These are phyloP conservation scores for Chanos chanos DNA, from an alignment of 2,797 vertebrate genomes.

Conservation along the genomic window DNA sequence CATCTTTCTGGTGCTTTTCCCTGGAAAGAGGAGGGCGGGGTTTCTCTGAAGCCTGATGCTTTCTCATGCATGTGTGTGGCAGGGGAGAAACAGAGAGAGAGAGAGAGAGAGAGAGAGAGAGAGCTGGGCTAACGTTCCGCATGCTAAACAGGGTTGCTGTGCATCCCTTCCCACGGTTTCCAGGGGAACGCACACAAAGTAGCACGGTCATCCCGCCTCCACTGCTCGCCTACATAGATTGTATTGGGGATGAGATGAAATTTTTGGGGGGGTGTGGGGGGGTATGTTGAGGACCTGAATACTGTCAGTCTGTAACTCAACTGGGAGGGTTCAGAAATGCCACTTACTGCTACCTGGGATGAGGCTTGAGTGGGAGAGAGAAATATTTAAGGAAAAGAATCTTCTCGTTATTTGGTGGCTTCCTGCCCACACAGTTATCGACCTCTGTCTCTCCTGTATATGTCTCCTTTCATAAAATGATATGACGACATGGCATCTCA, in stretches of 20 bases:
- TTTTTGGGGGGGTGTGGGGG: slow-evolving; percentile 4
- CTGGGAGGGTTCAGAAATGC: too few species aligned
- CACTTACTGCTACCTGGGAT: too few species aligned
- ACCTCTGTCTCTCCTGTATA: too few species aligned
- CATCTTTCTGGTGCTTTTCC: slow-evolving; percentile 16
- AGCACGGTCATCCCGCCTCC: slow-evolving; percentile 37
- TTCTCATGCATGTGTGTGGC: slow-evolving; percentile 1
- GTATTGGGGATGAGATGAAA: slow-evolving; percentile 14
- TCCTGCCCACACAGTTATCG: too few species aligned
- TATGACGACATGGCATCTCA: too few species aligned
- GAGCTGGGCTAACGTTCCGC: slow-evolving; percentile 9
- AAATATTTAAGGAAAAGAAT: too few species aligned
- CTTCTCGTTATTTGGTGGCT: too few species aligned
- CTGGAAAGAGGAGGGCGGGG: slow-evolving; percentile 1
- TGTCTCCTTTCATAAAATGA: too few species aligned
- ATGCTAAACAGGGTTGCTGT: slow-evolving; percentile 51
- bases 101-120: not conserved
- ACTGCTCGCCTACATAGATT: slow-evolving; percentile 51
- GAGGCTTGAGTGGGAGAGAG: too few species aligned
- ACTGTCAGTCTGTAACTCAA: too few species aligned
- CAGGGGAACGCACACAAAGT: slow-evolving; percentile 58
- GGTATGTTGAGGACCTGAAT: not conserved
- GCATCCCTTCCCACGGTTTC: slow-evolving; percentile 56
- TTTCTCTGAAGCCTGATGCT: slow-evolving; percentile 16
- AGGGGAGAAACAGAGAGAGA: slow-evolving; percentile 5